Percentiles rank a stretch among this genome's conserved stretches.
These are phyloP conservation scores for Ateles fusciceps DNA, from an alignment of 2,797 vertebrate genomes.

Conservation along the genomic window DNA sequence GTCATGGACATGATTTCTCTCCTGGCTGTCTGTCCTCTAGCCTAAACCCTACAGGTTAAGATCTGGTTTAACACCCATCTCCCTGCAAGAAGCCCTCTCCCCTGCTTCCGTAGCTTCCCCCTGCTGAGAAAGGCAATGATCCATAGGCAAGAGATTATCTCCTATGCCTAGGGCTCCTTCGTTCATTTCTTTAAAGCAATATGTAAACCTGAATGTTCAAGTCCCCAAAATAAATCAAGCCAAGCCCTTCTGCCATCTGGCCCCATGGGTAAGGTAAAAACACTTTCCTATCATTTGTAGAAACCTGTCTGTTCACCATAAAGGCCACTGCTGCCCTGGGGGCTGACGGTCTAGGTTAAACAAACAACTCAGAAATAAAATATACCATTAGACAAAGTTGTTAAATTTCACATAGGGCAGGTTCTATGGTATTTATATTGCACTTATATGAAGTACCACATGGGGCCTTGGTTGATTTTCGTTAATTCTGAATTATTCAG, in stretches of 20 bases:
- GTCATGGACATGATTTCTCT: background rate
- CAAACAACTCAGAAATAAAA: constrained; percentile 45
- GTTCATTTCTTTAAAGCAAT: constrained; percentile 1
- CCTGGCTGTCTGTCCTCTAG: background rate
- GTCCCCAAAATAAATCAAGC: constrained; percentile 36
- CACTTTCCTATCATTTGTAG: background rate
- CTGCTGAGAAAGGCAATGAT: background rate
- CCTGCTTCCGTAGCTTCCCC: background rate
- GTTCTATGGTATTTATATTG: constrained; percentile 21
- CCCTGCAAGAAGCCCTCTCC: background rate
- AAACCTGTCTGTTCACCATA: background rate
- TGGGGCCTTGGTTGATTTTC: constrained; percentile 59
- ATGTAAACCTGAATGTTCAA: background rate
- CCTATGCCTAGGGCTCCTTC: background rate
- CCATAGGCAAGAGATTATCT: background rate
- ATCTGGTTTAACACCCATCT: background rate
- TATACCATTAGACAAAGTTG: constrained; percentile 23
- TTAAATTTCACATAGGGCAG: constrained; percentile 20
- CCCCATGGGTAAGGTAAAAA: constrained; percentile 3
- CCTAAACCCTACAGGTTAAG: background rate
- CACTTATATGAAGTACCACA: constrained; percentile 50
- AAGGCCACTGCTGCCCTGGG: constrained; percentile 31
- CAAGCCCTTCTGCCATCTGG: constrained; percentile 50
- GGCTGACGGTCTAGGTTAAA: constrained; percentile 16
- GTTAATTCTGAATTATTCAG: constrained; percentile 74